These are phyloP conservation scores for Xanthia icteritia DNA, from an alignment of 2,888 invertebrate genomes.

Conservation along the genomic window DNA sequence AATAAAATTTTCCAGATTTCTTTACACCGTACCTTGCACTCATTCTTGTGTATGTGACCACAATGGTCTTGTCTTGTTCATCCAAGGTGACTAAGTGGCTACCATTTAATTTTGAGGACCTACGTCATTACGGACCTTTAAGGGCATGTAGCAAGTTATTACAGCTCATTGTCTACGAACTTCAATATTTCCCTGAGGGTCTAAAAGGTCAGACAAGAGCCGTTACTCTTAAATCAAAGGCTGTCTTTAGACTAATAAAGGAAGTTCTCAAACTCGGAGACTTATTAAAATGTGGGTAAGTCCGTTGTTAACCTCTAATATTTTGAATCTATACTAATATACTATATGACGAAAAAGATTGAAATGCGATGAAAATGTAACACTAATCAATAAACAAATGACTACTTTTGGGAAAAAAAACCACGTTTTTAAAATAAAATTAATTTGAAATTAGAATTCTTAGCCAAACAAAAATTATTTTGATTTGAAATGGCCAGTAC, in stretches of 20 bases:
- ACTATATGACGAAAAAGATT: no score
- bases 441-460: no score
- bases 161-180: conserved; percentile 30
- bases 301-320: not conserved
- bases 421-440: no score
- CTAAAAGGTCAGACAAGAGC: conserved; percentile 25
- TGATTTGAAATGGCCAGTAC: no score
- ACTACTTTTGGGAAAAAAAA: no score
- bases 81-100: not conserved
- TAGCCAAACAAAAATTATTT: no score
- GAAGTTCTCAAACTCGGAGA: not conserved
- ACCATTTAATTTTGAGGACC: conserved; percentile 3
- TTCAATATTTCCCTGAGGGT: conserved; percentile 34
- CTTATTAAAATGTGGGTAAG: not conserved
- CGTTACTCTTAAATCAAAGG: conserved; percentile 23
- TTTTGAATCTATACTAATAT: not conserved
- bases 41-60: no score
- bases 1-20: no score
- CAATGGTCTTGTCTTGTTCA: no score
- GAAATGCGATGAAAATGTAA: no score
- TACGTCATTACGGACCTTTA: not conserved
- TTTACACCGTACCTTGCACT: no score
- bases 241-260: not conserved
- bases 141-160: conserved; percentile 10
- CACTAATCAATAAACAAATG: no score